These are phyloP conservation scores for Tenualosa ilisha DNA, from an alignment of 2,797 vertebrate species.

Conservation along the genomic window DNA sequence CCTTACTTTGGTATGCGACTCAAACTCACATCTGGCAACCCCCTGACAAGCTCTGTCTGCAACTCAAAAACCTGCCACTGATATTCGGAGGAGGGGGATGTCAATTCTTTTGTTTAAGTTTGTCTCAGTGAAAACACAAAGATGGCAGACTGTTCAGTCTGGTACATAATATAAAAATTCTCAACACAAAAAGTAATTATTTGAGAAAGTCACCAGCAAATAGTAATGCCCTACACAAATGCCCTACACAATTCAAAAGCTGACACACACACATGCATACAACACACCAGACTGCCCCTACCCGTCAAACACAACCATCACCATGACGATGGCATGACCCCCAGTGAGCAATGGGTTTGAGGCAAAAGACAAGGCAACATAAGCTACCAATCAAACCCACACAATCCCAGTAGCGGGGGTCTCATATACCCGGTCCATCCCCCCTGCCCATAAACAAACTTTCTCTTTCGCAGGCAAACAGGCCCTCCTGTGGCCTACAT, in stretches of 20 bases:
- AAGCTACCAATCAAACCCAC: constrained; percentile 42
- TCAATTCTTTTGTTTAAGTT: neutral
- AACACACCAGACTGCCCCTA: neutral
- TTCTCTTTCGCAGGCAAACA: constrained; percentile 54
- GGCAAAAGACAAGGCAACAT: constrained; percentile 29
- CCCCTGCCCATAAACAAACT: constrained; percentile 51
- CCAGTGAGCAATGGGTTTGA: constrained; percentile 38
- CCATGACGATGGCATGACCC: constrained; percentile 27
- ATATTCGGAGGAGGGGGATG: neutral
- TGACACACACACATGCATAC: neutral
- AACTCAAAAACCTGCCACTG: constrained; percentile 5
- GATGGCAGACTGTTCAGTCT: neutral
- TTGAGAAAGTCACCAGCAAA: neutral
- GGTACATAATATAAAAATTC: neutral
- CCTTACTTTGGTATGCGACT: constrained; percentile 40
- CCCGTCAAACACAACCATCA: constrained; percentile 28
- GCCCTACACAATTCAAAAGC: neutral
- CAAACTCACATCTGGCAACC: constrained; percentile 34
- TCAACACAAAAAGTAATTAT: no score
- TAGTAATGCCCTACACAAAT: neutral
- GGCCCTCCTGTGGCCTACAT: constrained; percentile 30
- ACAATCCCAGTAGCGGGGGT: constrained; percentile 40
- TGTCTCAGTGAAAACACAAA: constrained; percentile 5
- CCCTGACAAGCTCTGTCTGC: constrained; percentile 40
- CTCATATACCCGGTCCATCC: constrained; percentile 24